Percentiles rank a stretch among this genome's conserved stretches.
Evolutionary conservation across 2,113 vertebrate species (phyloP).

Genomic region (Peromyscus maniculatus): DNA sequence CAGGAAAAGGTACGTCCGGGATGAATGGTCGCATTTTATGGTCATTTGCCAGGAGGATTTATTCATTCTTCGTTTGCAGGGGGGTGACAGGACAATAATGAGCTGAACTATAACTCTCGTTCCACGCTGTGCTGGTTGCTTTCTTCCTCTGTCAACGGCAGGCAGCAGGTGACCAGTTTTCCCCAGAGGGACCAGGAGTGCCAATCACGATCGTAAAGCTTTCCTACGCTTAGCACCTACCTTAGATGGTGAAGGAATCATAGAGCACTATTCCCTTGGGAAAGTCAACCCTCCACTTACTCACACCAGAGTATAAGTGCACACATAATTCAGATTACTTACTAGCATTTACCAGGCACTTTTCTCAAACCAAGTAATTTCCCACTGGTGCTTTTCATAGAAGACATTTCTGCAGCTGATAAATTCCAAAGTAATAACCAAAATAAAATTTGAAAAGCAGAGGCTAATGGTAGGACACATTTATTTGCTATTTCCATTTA

Average conservation of each 20-base stretch:
- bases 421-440: conserved; percentile 45
- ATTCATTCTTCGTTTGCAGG: conserved; percentile 56
- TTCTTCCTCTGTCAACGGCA: background rate
- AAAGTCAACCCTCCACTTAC: background rate
- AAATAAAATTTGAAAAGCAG: conserved; percentile 59
- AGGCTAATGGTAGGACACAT: conserved; percentile 29
- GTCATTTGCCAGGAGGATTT: conserved; percentile 62
- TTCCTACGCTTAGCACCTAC: conserved; percentile 1
- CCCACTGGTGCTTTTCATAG: conserved; percentile 2
- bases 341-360: background rate
- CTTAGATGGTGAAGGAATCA: background rate
- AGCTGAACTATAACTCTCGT: conserved; percentile 11
- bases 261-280: background rate
- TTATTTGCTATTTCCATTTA: conserved; percentile 43
- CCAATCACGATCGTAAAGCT: background rate
- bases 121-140: background rate
- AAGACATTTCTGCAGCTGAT: conserved; percentile 28
- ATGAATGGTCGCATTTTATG: conserved; percentile 62
- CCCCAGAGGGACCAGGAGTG: background rate
- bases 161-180: conserved; percentile 11
- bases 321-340: background rate
- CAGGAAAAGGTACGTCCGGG: conserved; percentile 60
- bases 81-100: conserved; percentile 30
- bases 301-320: background rate
- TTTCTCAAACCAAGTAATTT: conserved; percentile 21